Base-by-base conservation (phyloP, 2,113 vertebrate species). In the Thomomys bottae region DNA sequence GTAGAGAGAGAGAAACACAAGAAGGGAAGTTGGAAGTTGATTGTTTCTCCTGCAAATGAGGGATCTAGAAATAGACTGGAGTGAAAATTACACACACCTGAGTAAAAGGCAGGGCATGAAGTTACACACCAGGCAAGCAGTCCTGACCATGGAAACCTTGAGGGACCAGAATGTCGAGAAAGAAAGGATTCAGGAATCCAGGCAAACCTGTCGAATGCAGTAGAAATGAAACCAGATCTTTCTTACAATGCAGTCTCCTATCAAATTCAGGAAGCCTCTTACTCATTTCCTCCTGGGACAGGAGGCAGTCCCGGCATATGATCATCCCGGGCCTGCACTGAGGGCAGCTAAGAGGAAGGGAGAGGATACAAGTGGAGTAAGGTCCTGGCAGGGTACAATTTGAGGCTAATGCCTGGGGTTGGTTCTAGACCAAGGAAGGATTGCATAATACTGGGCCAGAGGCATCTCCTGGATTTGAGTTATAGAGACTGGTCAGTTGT, bases 141-240 rank as follows among this genome's bases (percentile, higher is more conserved):
- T 68, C 71, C 61, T n/a, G 40, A 72, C 34, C 36, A 66, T 59
- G 77, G 82, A 79, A 63, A 67, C 49, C 49, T n/a, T 5, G 20
- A 83, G 79, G 68, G 81, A 75, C 40, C 79, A 63, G 66, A 36
- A 82, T 70, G 36, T 7, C 26, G 10, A 61, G 68, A 20, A 67
- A 64, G 64, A 34, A 28, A 87, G 64, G 61, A 68, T 72, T 89
- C 34, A 85, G 88, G 79, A 93, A 59, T 61, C 76, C 63, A 75
- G 71, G 73, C 28, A n/a, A 85, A 30, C 59, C 40, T 36, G 64
- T 89, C 85, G 79, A 75, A 36, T 54, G 28, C 38, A 68, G 40
- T 59, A 49, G 18, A 76, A 59, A 38, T 42, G 40, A 36, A 87
- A 83, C 36, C 21, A 34, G 57, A 23, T 34, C 42, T 57, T 38